Evolutionary conservation across 1,140 invertebrate genomes (phyloP).

Genomic region (Carposina sasakii): DNA sequence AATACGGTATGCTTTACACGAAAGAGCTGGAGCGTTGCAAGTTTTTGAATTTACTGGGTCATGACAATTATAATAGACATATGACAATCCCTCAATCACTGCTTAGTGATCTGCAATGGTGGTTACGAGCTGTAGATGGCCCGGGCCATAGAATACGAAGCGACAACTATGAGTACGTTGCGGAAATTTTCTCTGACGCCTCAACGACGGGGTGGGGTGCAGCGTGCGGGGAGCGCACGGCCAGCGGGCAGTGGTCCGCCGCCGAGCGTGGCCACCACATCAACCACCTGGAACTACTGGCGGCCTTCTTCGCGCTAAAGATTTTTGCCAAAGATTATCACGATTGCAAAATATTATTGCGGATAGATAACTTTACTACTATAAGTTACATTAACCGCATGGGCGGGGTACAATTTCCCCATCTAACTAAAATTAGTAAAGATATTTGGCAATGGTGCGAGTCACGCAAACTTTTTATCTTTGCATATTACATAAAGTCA

Average conservation of each 20-base stretch:
- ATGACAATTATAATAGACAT: no score
- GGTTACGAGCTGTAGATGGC: no score
- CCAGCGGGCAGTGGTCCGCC: not conserved
- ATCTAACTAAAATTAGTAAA: slow-evolving; percentile 7
- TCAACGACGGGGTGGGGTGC: slow-evolving; percentile 14
- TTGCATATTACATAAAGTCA: slow-evolving; percentile 12
- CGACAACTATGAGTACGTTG: no score
- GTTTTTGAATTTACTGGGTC: no score
- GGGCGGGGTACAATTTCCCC: slow-evolving; percentile 10
- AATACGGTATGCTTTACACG: no score
- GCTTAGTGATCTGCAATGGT: no score
- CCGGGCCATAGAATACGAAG: no score
- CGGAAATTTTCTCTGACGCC: slow-evolving; percentile 11
- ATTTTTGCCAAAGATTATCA: slow-evolving; percentile 3
- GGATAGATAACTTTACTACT: slow-evolving; percentile 17
- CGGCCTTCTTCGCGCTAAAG: slow-evolving; percentile 10
- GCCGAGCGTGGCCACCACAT: slow-evolving; percentile 3
- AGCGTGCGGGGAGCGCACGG: not conserved
- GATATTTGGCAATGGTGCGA: slow-evolving; percentile 18
- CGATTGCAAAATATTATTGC: slow-evolving; percentile 17
- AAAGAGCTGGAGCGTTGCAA: no score
- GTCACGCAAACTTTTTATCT: not conserved
- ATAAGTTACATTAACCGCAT: slow-evolving; percentile 8
- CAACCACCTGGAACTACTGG: slow-evolving; percentile 8
- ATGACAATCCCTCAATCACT: no score